Percentiles rank a stretch among this genome's conserved stretches.
phyloP scores from a whole-genome alignment of 2,797 vertebrate species.

The Brachyalestes nurse region DNA sequence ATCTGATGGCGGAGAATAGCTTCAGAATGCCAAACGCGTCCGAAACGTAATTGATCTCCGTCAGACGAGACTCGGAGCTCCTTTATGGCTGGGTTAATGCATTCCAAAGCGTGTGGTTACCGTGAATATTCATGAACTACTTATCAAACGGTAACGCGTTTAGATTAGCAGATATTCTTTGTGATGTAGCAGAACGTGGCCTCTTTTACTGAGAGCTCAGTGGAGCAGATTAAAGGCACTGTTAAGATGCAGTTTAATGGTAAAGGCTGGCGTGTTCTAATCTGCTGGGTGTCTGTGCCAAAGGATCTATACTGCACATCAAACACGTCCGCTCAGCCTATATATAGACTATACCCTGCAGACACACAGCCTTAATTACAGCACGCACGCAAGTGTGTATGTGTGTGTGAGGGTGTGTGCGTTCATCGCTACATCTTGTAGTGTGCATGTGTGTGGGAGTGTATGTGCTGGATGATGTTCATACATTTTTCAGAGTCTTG shows the following conservation, averaged over 20 bases:
- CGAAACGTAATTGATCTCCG: conserved; percentile 41
- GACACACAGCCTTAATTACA: conserved; percentile 54
- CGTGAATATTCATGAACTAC: conserved; percentile 56
- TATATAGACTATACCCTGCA: conserved; percentile 53
- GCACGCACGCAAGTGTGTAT: conserved; percentile 22
- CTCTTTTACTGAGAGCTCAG: conserved; percentile 20
- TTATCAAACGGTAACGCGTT: conserved; percentile 51
- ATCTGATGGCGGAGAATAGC: not conserved
- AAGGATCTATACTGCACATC: conserved; percentile 48
- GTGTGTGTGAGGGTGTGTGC: not conserved
- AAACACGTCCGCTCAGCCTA: conserved; percentile 42
- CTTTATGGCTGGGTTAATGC: conserved; percentile 48
- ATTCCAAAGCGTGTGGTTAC: conserved; percentile 38
- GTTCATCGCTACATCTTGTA: not conserved
- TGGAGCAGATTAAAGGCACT: conserved; percentile 38
- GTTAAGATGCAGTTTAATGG: conserved; percentile 39
- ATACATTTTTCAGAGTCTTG: not conserved
- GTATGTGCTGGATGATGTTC: not conserved
- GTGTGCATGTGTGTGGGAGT: not conserved
- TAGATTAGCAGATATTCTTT: conserved; percentile 55
- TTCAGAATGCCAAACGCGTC: conserved; percentile 40
- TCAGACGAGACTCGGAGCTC: conserved; percentile 31
- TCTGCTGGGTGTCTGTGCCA: conserved; percentile 37
- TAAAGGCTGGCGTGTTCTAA: conserved; percentile 31
- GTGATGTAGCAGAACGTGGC: conserved; percentile 38